phyloP scores from a whole-genome alignment of 2,113 vertebrate species.

The Amphilophus citrinellus region DNA sequence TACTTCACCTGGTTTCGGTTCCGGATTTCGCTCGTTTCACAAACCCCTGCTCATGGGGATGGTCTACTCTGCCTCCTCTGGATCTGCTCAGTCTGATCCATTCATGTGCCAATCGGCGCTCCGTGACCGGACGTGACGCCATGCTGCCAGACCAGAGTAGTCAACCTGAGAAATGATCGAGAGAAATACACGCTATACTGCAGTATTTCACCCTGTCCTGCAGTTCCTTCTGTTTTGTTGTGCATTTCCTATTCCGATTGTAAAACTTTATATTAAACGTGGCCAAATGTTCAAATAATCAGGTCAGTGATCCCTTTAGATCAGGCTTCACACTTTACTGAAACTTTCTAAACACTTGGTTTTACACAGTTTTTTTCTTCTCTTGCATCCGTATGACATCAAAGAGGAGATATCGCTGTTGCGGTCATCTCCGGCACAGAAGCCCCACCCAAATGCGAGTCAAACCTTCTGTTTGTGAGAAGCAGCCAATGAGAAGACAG shows the following conservation, averaged over 20 bases:
- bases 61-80: fast-evolving
- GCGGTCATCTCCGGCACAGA: background rate
- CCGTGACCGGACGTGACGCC: slow-evolving; percentile 9
- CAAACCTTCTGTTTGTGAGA: background rate
- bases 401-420: background rate
- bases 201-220: background rate
- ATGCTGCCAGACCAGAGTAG: background rate
- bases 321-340: background rate
- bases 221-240: background rate
- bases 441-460: fast-evolving
- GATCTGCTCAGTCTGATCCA: background rate
- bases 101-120: background rate
- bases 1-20: background rate
- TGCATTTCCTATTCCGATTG: too few species aligned
- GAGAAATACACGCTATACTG: background rate
- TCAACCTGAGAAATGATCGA: slow-evolving; percentile 5
- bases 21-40: too few species aligned
- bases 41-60: background rate
- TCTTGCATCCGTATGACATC: background rate
- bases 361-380: background rate
- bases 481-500: background rate
- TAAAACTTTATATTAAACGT: background rate
- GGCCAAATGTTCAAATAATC: background rate
- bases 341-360: background rate
- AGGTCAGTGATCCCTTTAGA: background rate